Conservation (phyloP, 2,888 invertebrate genomes). For the Coelogynopora nodosa region DNA sequence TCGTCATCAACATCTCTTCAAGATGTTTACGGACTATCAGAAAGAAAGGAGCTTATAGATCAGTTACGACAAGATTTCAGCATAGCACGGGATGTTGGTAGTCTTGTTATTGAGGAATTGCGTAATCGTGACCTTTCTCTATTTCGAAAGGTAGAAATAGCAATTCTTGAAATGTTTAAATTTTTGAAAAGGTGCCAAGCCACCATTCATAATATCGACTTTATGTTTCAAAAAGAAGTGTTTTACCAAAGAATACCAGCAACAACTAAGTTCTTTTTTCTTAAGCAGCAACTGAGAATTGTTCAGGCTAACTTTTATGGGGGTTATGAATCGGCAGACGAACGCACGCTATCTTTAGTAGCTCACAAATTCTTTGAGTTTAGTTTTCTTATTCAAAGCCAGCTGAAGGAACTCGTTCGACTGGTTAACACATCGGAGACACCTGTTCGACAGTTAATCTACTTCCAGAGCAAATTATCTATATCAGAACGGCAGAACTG, state of each 20-base stretch:
- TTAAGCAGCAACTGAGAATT: not conserved
- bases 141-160: not conserved
- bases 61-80: not conserved
- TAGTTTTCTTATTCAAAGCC: not conserved
- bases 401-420: not conserved
- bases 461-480: not conserved
- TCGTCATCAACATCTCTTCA: not conserved
- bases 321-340: constrained; percentile 1
- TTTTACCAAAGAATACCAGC: not conserved
- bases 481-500: not conserved
- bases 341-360: not conserved
- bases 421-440: not conserved
- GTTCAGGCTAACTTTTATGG: not conserved
- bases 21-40: not conserved
- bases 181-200: not conserved
- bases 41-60: not conserved
- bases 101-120: not conserved
- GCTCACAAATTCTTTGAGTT: constrained; percentile 19
- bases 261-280: not conserved
- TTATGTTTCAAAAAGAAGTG: not conserved
- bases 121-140: not conserved
- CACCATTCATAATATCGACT: not conserved
- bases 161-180: not conserved
- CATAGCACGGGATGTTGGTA: not conserved
- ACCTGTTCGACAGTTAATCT: not conserved